Evolutionary conservation across 2,113 vertebrate species (phyloP).

Genomic region (Cryptotis parvus): DNA sequence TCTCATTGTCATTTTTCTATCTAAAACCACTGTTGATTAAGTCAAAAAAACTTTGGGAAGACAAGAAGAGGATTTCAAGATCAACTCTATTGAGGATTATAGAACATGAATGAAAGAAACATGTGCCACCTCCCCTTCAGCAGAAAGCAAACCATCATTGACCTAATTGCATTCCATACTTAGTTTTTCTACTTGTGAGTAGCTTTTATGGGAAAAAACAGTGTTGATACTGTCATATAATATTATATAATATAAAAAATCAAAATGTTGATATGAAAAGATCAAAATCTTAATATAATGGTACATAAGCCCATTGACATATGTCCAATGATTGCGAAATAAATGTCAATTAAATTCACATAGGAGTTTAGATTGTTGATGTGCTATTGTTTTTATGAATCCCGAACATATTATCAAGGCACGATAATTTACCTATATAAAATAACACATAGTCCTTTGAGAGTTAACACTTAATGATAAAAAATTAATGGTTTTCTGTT

Average conservation of each 20-base stretch:
- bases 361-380: background rate
- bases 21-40: background rate
- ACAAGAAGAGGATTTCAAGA: background rate
- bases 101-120: background rate
- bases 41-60: background rate
- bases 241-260: constrained; percentile 37
- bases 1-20: background rate
- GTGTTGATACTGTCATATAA: background rate
- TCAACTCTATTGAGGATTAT: background rate
- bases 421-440: background rate
- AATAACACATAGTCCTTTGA: background rate
- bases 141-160: constrained; percentile 22
- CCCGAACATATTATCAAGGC: background rate
- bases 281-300: background rate
- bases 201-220: background rate
- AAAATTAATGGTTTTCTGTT: background rate
- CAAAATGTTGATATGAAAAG: background rate
- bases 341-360: background rate
- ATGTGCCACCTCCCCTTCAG: background rate
- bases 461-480: background rate
- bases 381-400: background rate
- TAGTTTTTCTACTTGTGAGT: background rate
- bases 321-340: background rate
- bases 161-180: constrained; percentile 4
- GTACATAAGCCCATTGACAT: background rate